Percentiles rank a stretch among this genome's conserved stretches.
Conservation (phyloP, 2,888 invertebrate genomes). For the Julus scanicus region DNA sequence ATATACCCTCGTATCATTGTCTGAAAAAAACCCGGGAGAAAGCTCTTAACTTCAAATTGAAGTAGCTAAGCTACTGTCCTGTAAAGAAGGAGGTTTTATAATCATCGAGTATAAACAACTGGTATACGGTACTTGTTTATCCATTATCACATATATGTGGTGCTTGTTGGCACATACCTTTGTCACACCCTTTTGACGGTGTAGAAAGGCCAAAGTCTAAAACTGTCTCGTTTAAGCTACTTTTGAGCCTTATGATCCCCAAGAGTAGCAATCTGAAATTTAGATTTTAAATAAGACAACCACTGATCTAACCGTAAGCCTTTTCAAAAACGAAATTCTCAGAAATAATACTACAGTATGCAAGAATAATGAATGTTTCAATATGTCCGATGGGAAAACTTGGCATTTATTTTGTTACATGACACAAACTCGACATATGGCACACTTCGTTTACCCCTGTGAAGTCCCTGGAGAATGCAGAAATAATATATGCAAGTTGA, state of each 20-base stretch:
- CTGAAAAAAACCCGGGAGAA: no score
- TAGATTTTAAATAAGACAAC: neutral
- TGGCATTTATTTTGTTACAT: neutral
- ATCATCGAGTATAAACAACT: no score
- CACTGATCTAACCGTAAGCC: neutral
- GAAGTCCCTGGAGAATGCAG: neutral
- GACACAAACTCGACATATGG: neutral
- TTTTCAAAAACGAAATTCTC: neutral
- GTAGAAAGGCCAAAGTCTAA: no score
- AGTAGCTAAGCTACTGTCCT: no score
- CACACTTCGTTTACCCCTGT: neutral
- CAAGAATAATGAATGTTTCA: neutral
- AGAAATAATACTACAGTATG: neutral
- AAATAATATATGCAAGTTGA: neutral
- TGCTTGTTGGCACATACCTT: no score
- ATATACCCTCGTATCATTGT: no score
- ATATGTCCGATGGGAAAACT: conserved; percentile 17
- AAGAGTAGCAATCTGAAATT: neutral
- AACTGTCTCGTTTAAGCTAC: no score
- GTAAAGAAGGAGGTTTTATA: no score
- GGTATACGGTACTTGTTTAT: no score
- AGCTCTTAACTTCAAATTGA: no score
- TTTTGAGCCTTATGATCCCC: neutral
- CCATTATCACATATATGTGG: no score
- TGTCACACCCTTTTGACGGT: no score